Evolutionary conservation across 1,140 invertebrate genomes (phyloP).

Genomic region (Listronotus oregonensis): DNA sequence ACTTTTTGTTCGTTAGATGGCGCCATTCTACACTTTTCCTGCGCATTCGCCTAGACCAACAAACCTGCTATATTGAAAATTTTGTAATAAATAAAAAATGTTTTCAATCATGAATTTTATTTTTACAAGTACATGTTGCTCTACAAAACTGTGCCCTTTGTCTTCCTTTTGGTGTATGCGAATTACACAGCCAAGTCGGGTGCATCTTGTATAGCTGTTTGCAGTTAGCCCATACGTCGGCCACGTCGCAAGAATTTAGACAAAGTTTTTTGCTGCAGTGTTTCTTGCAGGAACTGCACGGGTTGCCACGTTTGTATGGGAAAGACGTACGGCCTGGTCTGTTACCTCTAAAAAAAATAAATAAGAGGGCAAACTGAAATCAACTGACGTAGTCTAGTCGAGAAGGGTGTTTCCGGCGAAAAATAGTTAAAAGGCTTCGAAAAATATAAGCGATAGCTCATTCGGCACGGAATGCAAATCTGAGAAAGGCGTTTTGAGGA

Average conservation of each 20-base stretch:
- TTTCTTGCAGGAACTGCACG: constrained; percentile 69
- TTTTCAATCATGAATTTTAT: constrained; percentile 51
- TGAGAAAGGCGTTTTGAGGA: too few relatives aligned
- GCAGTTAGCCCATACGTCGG: constrained; percentile 77
- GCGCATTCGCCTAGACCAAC: too few relatives aligned
- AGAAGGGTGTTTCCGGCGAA: too few relatives aligned
- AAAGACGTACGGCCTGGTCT: constrained; percentile 63
- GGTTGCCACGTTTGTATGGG: constrained; percentile 69
- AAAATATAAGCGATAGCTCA: too few relatives aligned
- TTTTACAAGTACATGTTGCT: constrained; percentile 73
- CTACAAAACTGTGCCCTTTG: constrained; percentile 66
- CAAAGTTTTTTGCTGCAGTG: constrained; percentile 72
- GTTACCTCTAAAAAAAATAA: constrained; percentile 68
- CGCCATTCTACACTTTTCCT: too few relatives aligned
- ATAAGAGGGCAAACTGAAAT: constrained; percentile 23
- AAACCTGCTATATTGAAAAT: too few relatives aligned
- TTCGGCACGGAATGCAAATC: too few relatives aligned
- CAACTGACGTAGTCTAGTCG: background rate
- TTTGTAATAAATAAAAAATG: too few relatives aligned
- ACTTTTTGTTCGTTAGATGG: too few relatives aligned
- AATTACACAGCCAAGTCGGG: constrained; percentile 67
- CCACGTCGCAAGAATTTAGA: constrained; percentile 72
- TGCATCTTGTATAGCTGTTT: constrained; percentile 63
- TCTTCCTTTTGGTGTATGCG: constrained; percentile 61
- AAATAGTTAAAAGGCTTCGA: too few relatives aligned